A percentile compares a stretch with the other conserved stretches of the same genome.
Evolutionary conservation across 2,113 vertebrate species (phyloP).

Genomic region (Sapajus apella): DNA sequence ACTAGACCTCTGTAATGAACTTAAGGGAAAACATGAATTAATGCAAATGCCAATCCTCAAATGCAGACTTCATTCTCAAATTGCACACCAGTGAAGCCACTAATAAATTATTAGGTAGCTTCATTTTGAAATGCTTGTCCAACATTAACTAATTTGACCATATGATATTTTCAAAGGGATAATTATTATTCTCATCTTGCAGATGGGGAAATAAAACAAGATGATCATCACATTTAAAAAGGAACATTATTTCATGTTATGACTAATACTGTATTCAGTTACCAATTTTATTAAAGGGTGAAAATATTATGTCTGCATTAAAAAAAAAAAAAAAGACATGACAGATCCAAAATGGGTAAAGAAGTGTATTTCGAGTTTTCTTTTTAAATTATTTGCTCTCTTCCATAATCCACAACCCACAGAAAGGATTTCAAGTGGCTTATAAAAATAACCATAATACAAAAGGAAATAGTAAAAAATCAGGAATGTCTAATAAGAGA

Average conservation of each 20-base stretch:
- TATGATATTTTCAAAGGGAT: slow-evolving; percentile 68
- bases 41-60: neutral
- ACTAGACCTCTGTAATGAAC: neutral
- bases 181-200: slow-evolving; percentile 76
- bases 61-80: slow-evolving; percentile 58
- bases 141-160: slow-evolving; percentile 76
- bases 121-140: slow-evolving; percentile 59
- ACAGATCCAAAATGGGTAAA: slow-evolving; percentile 4
- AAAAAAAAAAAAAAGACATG: slow-evolving; percentile 46
- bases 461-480: neutral
- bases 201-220: slow-evolving; percentile 71
- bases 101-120: slow-evolving; percentile 73
- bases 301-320: slow-evolving; percentile 51
- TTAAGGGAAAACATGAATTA: slow-evolving; percentile 15
- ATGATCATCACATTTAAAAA: slow-evolving; percentile 68
- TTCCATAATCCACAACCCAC: slow-evolving; percentile 17
- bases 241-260: slow-evolving; percentile 65
- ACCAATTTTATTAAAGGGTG: slow-evolving; percentile 56
- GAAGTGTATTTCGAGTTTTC: neutral
- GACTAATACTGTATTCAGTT: slow-evolving; percentile 57
- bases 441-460: neutral
- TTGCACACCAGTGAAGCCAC: slow-evolving; percentile 43
- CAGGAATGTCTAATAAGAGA: neutral
- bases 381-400: slow-evolving; percentile 2
- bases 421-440: slow-evolving; percentile 24